Percentiles rank a stretch among this genome's conserved stretches.
These are phyloP conservation scores for Hiodon alosoides DNA, from an alignment of 2,113 vertebrate genomes.

Conservation along the genomic window DNA sequence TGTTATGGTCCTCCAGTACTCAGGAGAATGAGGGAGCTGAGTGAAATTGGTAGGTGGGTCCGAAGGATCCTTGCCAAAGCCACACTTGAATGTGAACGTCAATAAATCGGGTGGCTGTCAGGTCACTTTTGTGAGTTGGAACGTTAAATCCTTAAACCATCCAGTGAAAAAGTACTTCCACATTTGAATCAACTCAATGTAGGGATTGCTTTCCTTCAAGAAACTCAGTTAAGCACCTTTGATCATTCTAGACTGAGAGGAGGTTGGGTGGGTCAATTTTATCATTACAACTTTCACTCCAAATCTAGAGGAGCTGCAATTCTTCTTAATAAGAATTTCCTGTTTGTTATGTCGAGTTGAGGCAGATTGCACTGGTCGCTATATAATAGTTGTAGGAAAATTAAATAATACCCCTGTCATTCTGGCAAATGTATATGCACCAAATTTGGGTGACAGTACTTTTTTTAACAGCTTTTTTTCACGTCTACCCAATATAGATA, in stretches of 20 bases:
- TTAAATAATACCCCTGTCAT: neutral
- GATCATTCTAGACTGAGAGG: neutral
- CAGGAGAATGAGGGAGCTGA: too few relatives aligned
- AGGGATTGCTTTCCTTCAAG: neutral
- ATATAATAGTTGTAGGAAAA: slow-evolving; percentile 1
- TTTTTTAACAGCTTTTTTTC: neutral
- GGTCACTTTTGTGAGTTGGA: too few relatives aligned
- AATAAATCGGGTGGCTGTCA: too few relatives aligned
- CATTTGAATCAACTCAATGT: neutral
- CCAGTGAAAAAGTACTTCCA: too few relatives aligned
- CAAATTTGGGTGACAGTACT: neutral
- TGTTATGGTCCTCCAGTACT: too few relatives aligned
- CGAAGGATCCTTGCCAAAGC: too few relatives aligned
- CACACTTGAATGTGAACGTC: too few relatives aligned
- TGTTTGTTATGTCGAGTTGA: neutral
- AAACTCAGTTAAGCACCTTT: neutral
- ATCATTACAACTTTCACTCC: neutral
- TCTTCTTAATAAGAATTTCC: neutral
- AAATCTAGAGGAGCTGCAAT: neutral
- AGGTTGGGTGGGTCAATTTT: neutral
- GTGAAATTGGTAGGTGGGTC: too few relatives aligned
- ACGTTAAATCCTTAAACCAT: too few relatives aligned
- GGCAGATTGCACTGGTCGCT: neutral
- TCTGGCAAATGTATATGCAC: neutral
- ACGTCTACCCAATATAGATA: too few relatives aligned